phyloP scores from a whole-genome alignment of 1,140 invertebrate genomes.

The Helicoverpa zea region DNA sequence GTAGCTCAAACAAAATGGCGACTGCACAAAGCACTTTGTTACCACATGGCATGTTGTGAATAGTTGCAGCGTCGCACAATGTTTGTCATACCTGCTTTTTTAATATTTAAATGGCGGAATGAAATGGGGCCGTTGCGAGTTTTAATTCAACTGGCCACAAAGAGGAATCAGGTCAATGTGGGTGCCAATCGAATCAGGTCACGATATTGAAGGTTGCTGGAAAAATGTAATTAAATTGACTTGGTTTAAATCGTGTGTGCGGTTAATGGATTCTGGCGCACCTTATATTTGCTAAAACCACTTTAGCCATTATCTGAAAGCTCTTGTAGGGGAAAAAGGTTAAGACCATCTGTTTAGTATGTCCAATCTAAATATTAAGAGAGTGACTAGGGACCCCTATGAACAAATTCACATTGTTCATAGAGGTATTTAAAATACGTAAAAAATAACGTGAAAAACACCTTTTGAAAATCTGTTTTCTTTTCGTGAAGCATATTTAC shows the following conservation, averaged over 20 bases:
- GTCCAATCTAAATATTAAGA: too few species aligned
- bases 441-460: too few species aligned
- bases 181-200: slow-evolving; percentile 14
- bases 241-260: background rate
- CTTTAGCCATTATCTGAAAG: background rate
- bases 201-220: background rate
- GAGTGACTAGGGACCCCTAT: too few species aligned
- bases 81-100: slow-evolving; percentile 8
- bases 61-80: slow-evolving; percentile 24
- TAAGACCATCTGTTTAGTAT: too few species aligned
- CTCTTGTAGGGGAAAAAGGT: background rate
- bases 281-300: background rate
- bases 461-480: background rate
- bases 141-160: slow-evolving; percentile 7
- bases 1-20: slow-evolving; percentile 6
- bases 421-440: too few species aligned
- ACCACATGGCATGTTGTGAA: slow-evolving; percentile 12
- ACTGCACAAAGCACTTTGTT: slow-evolving; percentile 19
- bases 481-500: background rate
- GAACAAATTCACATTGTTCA: too few species aligned
- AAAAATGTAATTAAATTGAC: slow-evolving; percentile 4
- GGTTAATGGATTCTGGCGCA: slow-evolving; percentile 3
- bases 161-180: slow-evolving; percentile 14
- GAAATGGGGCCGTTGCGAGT: background rate
- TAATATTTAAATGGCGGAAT: slow-evolving; percentile 24